phyloP scores from a whole-genome alignment of 2,113 vertebrate species.

The Gracilinanus agilis region DNA sequence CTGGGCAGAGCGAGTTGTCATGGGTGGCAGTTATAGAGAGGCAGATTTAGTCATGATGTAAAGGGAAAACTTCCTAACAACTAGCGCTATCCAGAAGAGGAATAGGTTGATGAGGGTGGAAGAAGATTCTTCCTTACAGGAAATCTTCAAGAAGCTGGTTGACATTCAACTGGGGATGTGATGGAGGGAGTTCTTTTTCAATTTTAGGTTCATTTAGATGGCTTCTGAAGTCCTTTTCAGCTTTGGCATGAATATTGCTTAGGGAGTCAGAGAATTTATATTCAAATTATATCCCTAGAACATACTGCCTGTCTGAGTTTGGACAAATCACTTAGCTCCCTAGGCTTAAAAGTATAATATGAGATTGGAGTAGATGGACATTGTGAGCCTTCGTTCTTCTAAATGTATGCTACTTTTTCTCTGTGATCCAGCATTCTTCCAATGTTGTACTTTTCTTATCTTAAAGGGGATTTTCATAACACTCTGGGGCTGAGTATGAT shows the following conservation, averaged over 20 bases:
- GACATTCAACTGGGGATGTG: neutral
- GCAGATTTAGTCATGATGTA: neutral
- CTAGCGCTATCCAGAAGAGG: neutral
- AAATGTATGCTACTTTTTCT: neutral
- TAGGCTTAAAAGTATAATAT: too few species aligned
- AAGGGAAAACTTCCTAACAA: neutral
- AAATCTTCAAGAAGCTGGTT: neutral
- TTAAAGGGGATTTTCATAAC: conserved; percentile 35
- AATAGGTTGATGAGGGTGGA: neutral
- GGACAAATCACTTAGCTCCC: neutral
- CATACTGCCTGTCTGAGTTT: neutral
- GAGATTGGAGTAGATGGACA: neutral
- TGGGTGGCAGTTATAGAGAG: neutral
- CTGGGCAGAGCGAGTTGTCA: neutral
- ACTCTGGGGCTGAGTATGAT: neutral
- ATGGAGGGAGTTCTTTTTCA: neutral
- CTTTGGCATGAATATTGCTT: neutral
- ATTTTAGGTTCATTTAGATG: neutral
- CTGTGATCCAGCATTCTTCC: neutral
- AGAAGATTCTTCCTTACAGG: neutral
- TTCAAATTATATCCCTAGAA: neutral
- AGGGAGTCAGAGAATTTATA: neutral
- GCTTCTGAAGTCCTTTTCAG: neutral
- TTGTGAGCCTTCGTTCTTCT: neutral
- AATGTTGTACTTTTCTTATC: conserved; percentile 9